These are phyloP conservation scores for Steinernema carpocapsae DNA, from an alignment of 2,888 invertebrate species.

Conservation along the genomic window DNA sequence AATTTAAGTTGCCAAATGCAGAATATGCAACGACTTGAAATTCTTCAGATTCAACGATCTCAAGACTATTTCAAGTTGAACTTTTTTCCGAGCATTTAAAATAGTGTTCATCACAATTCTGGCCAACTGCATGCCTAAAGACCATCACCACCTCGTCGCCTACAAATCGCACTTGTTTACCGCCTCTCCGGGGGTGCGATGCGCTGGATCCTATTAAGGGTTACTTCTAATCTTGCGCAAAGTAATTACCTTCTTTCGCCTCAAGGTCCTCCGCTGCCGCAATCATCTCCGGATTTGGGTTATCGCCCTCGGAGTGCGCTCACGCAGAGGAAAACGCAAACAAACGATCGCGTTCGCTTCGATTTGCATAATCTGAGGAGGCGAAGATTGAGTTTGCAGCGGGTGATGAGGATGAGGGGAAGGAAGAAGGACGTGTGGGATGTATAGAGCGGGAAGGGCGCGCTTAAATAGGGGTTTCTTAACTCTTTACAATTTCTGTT, in stretches of 20 bases:
- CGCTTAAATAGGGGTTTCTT: too few relatives aligned
- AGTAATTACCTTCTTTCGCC: conserved; percentile 30
- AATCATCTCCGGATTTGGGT: conserved; percentile 31
- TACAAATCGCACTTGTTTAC: conserved; percentile 1
- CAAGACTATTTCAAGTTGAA: too few relatives aligned
- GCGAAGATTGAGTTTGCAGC: too few relatives aligned
- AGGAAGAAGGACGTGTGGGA: background rate
- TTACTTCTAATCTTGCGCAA: conserved; percentile 20
- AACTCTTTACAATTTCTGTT: too few relatives aligned
- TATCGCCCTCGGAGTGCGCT: conserved; percentile 26
- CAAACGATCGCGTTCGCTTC: background rate
- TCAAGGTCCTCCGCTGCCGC: conserved; percentile 30
- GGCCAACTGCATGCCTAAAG: too few relatives aligned
- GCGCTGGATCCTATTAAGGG: conserved; percentile 9
- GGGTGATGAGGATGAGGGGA: background rate
- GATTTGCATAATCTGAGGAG: conserved; percentile 20
- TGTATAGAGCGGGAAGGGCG: background rate
- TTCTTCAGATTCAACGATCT: too few relatives aligned
- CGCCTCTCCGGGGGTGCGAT: background rate
- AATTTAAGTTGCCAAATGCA: too few relatives aligned
- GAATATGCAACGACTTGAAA: too few relatives aligned
- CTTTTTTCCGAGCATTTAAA: too few relatives aligned
- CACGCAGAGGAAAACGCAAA: conserved; percentile 25
- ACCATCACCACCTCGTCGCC: too few relatives aligned
- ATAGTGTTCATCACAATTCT: too few relatives aligned